Evolutionary conservation across 2,888 invertebrate genomes (phyloP).

Genomic region (Catocala nupta): DNA sequence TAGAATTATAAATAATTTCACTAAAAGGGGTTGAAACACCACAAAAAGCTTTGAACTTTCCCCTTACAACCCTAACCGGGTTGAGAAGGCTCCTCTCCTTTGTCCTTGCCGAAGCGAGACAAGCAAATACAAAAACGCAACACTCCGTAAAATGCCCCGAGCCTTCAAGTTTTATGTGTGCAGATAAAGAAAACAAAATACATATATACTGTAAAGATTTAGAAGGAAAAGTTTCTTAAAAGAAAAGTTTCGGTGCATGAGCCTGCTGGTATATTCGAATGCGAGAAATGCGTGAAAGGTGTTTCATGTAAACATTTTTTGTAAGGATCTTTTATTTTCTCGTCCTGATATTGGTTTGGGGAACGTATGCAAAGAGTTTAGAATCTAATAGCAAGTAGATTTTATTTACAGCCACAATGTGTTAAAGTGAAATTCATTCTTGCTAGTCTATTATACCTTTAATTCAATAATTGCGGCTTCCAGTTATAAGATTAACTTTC

Average conservation of each 20-base stretch:
- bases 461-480: too few relatives aligned
- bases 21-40: too few relatives aligned
- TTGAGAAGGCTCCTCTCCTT: constrained; percentile 29
- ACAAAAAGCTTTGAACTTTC: neutral
- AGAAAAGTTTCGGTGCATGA: constrained; percentile 19
- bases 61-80: constrained; percentile 33
- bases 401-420: too few relatives aligned
- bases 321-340: neutral
- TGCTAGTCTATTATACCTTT: too few relatives aligned
- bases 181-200: constrained; percentile 38
- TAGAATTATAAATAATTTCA: too few relatives aligned
- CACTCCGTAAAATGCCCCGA: constrained; percentile 49
- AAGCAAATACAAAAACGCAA: constrained; percentile 55
- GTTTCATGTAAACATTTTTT: constrained; percentile 4
- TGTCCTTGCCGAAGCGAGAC: constrained; percentile 49
- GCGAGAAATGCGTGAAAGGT: constrained; percentile 12
- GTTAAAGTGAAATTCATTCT: too few relatives aligned
- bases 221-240: constrained; percentile 23
- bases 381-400: too few relatives aligned
- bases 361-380: too few relatives aligned
- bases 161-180: constrained; percentile 40
- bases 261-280: constrained; percentile 1
- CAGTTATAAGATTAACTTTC: too few relatives aligned
- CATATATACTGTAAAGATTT: constrained; percentile 36
- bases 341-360: neutral